A percentile compares a stretch with the other conserved stretches of the same genome.
These are phyloP conservation scores for Myotis yumanensis DNA, from an alignment of 2,113 vertebrate genomes.

Conservation along the genomic window DNA sequence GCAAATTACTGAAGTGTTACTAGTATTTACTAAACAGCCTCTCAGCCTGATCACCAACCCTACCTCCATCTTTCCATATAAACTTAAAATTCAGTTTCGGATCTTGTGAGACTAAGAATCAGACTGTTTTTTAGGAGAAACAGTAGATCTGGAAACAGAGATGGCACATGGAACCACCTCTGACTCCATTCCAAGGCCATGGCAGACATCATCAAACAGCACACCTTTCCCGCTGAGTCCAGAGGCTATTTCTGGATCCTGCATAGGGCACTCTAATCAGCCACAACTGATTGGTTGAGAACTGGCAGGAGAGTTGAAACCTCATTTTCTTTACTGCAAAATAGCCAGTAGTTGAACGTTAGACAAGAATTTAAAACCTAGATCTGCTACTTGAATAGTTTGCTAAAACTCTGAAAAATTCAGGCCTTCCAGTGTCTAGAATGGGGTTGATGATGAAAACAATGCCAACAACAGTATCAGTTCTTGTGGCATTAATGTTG, in stretches of 20 bases:
- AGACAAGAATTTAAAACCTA: conserved; percentile 13
- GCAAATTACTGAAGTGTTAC: not conserved
- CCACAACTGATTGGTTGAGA: not conserved
- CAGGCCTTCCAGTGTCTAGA: not conserved
- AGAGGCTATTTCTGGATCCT: not conserved
- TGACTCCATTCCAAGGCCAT: not conserved
- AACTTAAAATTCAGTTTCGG: not conserved
- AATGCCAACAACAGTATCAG: not conserved
- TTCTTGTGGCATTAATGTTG: not conserved
- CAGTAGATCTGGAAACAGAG: not conserved
- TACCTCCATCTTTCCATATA: not conserved
- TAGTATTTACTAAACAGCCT: not conserved
- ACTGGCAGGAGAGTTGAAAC: not conserved
- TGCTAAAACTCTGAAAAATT: not conserved
- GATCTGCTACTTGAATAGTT: not conserved
- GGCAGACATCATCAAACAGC: not conserved
- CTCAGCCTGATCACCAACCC: not conserved
- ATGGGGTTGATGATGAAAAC: rapidly evolving
- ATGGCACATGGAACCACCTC: not conserved
- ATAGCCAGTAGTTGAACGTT: not conserved
- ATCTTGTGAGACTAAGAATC: not conserved
- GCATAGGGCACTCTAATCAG: not conserved
- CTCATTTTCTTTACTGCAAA: not conserved
- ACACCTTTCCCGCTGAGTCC: not conserved
- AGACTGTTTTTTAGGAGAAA: not conserved